Conservation (phyloP, 2,113 vertebrate genomes). For the Eira barbara region DNA sequence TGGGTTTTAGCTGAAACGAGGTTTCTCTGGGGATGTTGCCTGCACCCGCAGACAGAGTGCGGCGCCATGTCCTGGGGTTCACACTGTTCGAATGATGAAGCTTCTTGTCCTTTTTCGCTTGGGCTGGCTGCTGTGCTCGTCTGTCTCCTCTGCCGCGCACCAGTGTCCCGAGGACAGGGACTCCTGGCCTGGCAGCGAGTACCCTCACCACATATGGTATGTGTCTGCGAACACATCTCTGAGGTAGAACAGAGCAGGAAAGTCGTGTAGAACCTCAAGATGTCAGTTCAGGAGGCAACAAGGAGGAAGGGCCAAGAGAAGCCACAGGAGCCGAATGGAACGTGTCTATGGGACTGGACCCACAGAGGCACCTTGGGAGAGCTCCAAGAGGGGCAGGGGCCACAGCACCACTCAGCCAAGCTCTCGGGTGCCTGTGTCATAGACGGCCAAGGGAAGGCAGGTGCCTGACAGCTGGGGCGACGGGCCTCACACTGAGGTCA, state of each 20-base stretch:
- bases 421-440: neutral
- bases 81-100: fast-evolving
- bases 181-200: neutral
- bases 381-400: neutral
- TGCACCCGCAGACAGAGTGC: neutral
- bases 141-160: too few relatives aligned
- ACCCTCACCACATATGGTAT: neutral
- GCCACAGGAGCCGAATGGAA: neutral
- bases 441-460: neutral
- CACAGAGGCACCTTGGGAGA: neutral
- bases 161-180: neutral
- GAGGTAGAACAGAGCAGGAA: neutral
- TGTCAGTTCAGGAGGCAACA: neutral
- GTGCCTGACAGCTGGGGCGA: neutral
- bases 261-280: neutral
- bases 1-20: neutral
- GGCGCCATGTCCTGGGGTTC: neutral
- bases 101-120: neutral
- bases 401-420: neutral
- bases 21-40: neutral
- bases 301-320: neutral
- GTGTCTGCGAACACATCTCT: neutral
- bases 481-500: neutral
- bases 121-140: neutral
- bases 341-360: neutral